Conservation (phyloP, 1,140 invertebrate genomes). For the Lepidurus apus region DNA sequence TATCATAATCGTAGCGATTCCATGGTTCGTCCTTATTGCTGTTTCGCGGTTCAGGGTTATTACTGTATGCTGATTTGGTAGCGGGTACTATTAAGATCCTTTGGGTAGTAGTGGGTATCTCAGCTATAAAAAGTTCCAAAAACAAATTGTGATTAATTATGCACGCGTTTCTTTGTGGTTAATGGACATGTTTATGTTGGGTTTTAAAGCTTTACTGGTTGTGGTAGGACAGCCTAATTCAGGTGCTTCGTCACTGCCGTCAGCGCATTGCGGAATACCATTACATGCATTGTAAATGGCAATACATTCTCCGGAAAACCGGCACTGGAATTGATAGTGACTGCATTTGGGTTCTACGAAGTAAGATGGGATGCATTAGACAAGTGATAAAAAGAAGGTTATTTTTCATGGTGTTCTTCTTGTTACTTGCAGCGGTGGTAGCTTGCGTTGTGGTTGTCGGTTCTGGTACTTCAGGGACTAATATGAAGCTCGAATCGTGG, state of each 20-base stretch:
- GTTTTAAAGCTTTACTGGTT: constrained; percentile 20
- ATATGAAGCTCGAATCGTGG: neutral
- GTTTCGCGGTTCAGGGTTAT: neutral
- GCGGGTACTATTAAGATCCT: neutral
- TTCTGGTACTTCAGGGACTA: neutral
- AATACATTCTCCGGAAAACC: constrained; percentile 80
- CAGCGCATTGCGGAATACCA: constrained; percentile 85
- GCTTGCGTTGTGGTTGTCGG: constrained; percentile 33
- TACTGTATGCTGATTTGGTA: neutral
- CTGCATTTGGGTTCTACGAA: constrained; percentile 54
- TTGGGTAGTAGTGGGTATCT: neutral
- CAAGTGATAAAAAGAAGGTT: neutral
- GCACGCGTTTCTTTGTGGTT: neutral
- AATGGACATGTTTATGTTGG: neutral
- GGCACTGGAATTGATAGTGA: constrained; percentile 80
- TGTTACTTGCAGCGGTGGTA: constrained; percentile 32
- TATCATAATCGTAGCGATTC: neutral
- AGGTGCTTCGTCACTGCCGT: constrained; percentile 81
- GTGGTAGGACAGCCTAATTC: constrained; percentile 65
- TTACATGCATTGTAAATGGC: constrained; percentile 94
- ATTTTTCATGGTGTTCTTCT: neutral
- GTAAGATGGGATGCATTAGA: neutral
- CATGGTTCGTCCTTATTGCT: neutral
- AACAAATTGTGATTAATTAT: too few relatives aligned
- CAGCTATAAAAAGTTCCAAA: neutral